phyloP scores from a whole-genome alignment of 2,113 vertebrate species.

The Limanda limanda region DNA sequence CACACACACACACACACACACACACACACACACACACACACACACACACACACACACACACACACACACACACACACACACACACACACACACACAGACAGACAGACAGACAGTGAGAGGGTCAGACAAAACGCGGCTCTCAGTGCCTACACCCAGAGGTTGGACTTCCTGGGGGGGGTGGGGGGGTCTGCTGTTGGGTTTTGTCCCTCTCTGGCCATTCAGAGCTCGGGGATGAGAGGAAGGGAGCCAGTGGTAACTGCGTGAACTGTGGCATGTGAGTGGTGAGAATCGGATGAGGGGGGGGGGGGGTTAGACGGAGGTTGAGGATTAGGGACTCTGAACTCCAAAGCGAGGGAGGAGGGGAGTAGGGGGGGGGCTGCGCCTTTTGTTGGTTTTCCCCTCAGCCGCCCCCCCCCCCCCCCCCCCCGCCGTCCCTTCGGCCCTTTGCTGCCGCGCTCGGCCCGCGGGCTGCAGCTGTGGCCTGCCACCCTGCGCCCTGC shows the following conservation, averaged over 20 bases:
- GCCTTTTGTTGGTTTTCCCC: conserved; percentile 85
- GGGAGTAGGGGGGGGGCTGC: conserved; percentile 50
- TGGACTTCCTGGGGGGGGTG: conserved; percentile 82
- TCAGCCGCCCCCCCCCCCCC: conserved; percentile 74
- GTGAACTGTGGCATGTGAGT: conserved; percentile 55
- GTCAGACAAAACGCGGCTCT: conserved; percentile 71
- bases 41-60: too few relatives aligned
- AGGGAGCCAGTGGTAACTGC: conserved; percentile 75
- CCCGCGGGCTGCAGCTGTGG: conserved; percentile 88
- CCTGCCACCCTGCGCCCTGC: conserved; percentile 81
- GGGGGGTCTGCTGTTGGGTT: conserved; percentile 82
- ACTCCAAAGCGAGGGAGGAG: conserved; percentile 74
- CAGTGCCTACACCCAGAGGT: conserved; percentile 75
- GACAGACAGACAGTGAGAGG: conserved; percentile 30
- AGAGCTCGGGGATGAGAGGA: conserved; percentile 76
- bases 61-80: conserved; percentile 12
- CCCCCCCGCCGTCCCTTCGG: conserved; percentile 73
- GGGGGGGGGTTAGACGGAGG: conserved; percentile 71
- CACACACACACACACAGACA: conserved; percentile 31
- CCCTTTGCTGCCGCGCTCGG: conserved; percentile 77
- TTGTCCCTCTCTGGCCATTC: conserved; percentile 83
- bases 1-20: too few relatives aligned
- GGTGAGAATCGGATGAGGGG: conserved; percentile 76
- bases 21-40: too few relatives aligned
- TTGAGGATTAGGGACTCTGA: conserved; percentile 85